A percentile compares a stretch with the other conserved stretches of the same genome.
Evolutionary conservation across 1,140 invertebrate genomes (phyloP).

Genomic region (Yoshiicerus persimilis): DNA sequence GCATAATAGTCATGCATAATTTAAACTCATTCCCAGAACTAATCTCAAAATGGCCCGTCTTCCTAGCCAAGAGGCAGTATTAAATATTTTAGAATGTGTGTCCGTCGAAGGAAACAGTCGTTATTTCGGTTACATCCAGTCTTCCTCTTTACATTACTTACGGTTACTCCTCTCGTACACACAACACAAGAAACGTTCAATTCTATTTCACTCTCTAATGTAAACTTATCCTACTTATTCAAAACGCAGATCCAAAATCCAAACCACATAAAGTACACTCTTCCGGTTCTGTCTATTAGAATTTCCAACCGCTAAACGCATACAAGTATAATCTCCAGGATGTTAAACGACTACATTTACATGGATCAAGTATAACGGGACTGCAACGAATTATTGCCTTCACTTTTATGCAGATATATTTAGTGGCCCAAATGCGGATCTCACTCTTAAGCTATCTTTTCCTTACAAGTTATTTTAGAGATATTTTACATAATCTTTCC

Average conservation of each 20-base stretch:
- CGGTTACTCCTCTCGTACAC: background rate
- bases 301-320: background rate
- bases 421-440: too few species aligned
- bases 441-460: too few species aligned
- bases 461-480: too few species aligned
- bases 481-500: too few species aligned
- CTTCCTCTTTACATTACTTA: background rate
- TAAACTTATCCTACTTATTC: background rate
- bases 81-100: slow-evolving; percentile 15
- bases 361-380: too few species aligned
- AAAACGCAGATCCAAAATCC: background rate
- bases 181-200: background rate
- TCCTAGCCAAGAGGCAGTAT: background rate
- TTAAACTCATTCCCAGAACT: slow-evolving; percentile 23
- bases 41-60: slow-evolving; percentile 30
- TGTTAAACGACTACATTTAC: too few species aligned
- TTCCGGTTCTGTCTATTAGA: background rate
- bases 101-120: background rate
- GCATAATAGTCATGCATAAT: slow-evolving; percentile 31
- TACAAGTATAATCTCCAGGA: too few species aligned
- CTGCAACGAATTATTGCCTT: too few species aligned
- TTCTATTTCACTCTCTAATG: background rate
- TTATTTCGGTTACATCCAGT: background rate
- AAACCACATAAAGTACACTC: background rate
- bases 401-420: too few species aligned